These are phyloP conservation scores for Lerista edwardsae DNA, from an alignment of 2,797 vertebrate genomes.

Conservation along the genomic window DNA sequence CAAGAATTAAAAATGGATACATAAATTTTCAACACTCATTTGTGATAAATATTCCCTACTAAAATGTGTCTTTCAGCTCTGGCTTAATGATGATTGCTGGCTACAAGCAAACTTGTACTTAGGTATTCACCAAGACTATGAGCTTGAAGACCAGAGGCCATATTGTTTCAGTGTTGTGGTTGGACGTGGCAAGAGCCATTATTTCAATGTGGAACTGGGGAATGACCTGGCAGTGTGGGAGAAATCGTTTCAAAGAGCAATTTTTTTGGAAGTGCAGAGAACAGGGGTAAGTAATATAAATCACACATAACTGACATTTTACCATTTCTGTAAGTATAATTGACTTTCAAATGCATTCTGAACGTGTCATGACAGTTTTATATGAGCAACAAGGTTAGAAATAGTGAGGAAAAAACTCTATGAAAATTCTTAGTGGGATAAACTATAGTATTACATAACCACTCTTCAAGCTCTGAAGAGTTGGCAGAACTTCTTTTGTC, in stretches of 20 bases:
- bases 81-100: conserved; percentile 90
- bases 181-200: conserved; percentile 87
- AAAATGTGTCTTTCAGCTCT: conserved; percentile 83
- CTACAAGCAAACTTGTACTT: conserved; percentile 88
- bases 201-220: conserved; percentile 89
- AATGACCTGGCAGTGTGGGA: conserved; percentile 90
- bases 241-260: conserved; percentile 91
- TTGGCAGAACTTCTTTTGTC: background rate
- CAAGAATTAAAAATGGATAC: background rate
- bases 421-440: conserved; percentile 2
- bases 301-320: background rate
- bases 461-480: background rate
- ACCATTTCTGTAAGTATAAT: background rate
- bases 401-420: background rate
- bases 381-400: background rate
- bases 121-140: conserved; percentile 86
- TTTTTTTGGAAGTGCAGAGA: conserved; percentile 92
- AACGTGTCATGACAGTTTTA: background rate
- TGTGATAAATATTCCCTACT: conserved; percentile 54
- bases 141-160: conserved; percentile 83
- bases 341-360: background rate
- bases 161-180: conserved; percentile 91
- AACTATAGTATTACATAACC: background rate
- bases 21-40: background rate
- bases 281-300: conserved; percentile 82